Conservation (phyloP, 2,888 invertebrate genomes). For the Hypsopygia costalis region DNA sequence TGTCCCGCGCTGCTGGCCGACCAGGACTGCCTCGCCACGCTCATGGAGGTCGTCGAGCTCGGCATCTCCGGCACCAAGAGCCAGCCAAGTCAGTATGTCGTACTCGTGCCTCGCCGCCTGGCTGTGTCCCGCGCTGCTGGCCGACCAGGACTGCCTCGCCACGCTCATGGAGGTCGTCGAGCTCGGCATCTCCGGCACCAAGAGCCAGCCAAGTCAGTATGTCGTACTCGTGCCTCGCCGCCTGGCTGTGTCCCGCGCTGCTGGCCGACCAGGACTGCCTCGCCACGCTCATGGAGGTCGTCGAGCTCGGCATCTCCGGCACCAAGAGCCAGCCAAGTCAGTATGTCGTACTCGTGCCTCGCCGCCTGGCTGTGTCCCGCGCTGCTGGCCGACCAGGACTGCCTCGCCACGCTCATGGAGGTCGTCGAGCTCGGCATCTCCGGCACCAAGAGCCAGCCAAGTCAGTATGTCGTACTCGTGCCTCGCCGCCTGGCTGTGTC, state of each 20-base stretch:
- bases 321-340: conserved; percentile 87
- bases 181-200: conserved; percentile 97
- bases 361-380: conserved; percentile 96
- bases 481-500: conserved; percentile 94
- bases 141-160: conserved; percentile 95
- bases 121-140: conserved; percentile 94
- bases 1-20: conserved; percentile 95
- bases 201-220: conserved; percentile 82
- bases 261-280: conserved; percentile 95
- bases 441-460: conserved; percentile 90
- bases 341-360: conserved; percentile 91
- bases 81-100: conserved; percentile 79
- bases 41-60: conserved; percentile 97
- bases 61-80: conserved; percentile 98
- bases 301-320: conserved; percentile 98
- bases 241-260: conserved; percentile 96
- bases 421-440: conserved; percentile 98
- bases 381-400: conserved; percentile 94
- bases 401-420: conserved; percentile 95
- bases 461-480: conserved; percentile 89
- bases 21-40: conserved; percentile 94
- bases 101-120: conserved; percentile 95
- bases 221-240: conserved; percentile 94
- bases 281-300: conserved; percentile 96
- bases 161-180: conserved; percentile 98